A percentile compares a stretch with the other conserved stretches of the same genome.
phyloP scores from a whole-genome alignment of 2,797 vertebrate genomes.

The Coccyzus lansbergi region DNA sequence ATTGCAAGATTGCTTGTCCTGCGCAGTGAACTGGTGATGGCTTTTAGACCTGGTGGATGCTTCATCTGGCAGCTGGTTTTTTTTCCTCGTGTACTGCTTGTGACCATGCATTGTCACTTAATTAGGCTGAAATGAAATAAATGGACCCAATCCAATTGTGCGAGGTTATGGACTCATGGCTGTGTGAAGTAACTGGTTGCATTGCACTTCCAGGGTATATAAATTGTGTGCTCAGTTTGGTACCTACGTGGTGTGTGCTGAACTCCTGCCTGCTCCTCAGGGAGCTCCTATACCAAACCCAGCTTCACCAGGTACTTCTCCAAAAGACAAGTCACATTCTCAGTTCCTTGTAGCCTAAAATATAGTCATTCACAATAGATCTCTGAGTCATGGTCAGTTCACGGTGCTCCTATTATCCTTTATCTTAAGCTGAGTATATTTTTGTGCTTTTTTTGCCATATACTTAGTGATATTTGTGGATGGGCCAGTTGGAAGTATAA shows the following conservation, averaged over 20 bases:
- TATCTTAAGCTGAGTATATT: not conserved
- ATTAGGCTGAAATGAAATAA: constrained; percentile 43
- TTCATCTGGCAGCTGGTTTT: not conserved
- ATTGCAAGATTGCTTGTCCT: not conserved
- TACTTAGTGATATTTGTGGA: not conserved
- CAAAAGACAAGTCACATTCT: not conserved
- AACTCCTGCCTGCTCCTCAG: not conserved
- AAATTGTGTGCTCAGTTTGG: not conserved
- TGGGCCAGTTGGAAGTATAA: not conserved
- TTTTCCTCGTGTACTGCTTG: not conserved
- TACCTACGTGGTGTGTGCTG: not conserved
- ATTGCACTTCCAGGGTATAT: not conserved
- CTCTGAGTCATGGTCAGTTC: not conserved
- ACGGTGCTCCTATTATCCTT: not conserved
- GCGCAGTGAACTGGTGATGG: not conserved
- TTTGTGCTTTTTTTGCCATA: not conserved
- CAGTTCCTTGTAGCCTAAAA: not conserved
- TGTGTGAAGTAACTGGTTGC: not conserved
- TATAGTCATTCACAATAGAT: not conserved
- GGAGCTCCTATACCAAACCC: not conserved
- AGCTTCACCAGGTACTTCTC: not conserved
- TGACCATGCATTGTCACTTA: constrained; percentile 3
- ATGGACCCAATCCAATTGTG: not conserved
- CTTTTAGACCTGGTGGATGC: not conserved
- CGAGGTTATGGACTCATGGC: not conserved